A percentile compares a stretch with the other conserved stretches of the same genome.
Conservation (phyloP, 2,888 invertebrate genomes). For the Portevinia maculata region DNA sequence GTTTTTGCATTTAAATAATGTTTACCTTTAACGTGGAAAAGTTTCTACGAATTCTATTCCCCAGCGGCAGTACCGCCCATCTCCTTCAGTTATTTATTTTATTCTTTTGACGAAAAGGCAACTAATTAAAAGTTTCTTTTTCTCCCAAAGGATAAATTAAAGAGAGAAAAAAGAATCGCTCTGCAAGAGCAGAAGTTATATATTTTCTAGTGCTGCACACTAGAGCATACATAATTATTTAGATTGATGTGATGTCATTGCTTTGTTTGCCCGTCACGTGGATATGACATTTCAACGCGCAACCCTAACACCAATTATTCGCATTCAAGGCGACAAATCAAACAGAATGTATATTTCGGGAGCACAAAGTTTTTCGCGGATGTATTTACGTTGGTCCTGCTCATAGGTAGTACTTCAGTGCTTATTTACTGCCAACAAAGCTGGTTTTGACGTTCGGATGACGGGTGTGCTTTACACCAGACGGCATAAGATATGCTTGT, state of each 20-base stretch:
- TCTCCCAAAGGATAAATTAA: conserved; percentile 27
- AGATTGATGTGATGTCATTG: conserved; percentile 49
- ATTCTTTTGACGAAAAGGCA: conserved; percentile 18
- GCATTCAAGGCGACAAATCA: conserved; percentile 47
- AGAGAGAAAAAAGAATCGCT: conserved; percentile 7
- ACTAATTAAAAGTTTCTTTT: conserved; percentile 51
- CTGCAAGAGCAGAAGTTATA: not conserved
- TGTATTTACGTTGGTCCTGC: conserved; percentile 9
- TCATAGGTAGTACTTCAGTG: not conserved
- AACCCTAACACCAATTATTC: conserved; percentile 25
- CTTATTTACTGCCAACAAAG: conserved; percentile 9
- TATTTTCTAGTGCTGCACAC: not conserved
- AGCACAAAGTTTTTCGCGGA: conserved; percentile 19
- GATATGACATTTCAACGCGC: conserved; percentile 20
- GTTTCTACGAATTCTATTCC: conserved; percentile 13
- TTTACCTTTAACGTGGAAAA: conserved; percentile 11
- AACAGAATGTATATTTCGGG: conserved; percentile 21
- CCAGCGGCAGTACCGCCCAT: too few species aligned
- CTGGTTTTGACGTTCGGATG: conserved; percentile 36
- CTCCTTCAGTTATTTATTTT: conserved; percentile 25
- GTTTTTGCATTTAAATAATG: conserved; percentile 38
- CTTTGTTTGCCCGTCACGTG: conserved; percentile 31
- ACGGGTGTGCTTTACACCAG: conserved; percentile 26
- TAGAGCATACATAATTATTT: conserved; percentile 39
- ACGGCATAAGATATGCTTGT: conserved; percentile 1